Evolutionary conservation across 2,888 invertebrate species (phyloP), one percentile per base, ranked within the genome.

Genomic region (Cheilosia pagana): DNA sequence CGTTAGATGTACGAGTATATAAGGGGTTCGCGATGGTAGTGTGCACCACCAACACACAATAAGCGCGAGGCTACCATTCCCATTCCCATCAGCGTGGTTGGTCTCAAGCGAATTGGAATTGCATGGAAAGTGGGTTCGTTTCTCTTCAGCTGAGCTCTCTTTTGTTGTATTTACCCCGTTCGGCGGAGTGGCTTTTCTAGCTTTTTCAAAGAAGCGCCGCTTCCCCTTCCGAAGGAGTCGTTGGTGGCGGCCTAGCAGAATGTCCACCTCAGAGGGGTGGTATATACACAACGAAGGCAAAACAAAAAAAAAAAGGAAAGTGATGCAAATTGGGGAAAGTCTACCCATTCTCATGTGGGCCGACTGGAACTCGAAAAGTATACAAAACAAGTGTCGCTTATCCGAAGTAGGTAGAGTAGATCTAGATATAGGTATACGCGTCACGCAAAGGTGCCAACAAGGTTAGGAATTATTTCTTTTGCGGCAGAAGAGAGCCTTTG

Each of bases 61-160:
- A 39, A 19, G 16, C 14, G 25, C 76, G 41, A 67, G 16, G 25
- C 12, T 19, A 57, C 14, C 53, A 55, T 12, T 28, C 28, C 14
- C 53, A 55, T 12, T 28, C 28, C 28, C 28, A 28, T 8, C 28
- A 16, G 28, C 87, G 75, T 71, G 63, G 78, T 75, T 78, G 70
- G 76, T 74, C 77, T 81, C 86, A 67, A 72, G 71, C 88, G 81
- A 68, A 87, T 86, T 86, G 57, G 43, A 67, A 74, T 60, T 65
- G n/a, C n/a, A n/a, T n/a, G 71, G 65, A 77, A 63, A 71, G 63
- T 70, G 12, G 45, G 14, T 70, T 53, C 70, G 10, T 5, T 53
- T 53, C 83, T 88, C 78, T 88, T 88, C 86, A n/a, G n/a, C n/a
- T 87, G 87, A 88, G 88, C 87, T 74, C 82, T 74, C 87, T 68